phyloP scores from a whole-genome alignment of 2,888 invertebrate species.

The Girardia tigrina region DNA sequence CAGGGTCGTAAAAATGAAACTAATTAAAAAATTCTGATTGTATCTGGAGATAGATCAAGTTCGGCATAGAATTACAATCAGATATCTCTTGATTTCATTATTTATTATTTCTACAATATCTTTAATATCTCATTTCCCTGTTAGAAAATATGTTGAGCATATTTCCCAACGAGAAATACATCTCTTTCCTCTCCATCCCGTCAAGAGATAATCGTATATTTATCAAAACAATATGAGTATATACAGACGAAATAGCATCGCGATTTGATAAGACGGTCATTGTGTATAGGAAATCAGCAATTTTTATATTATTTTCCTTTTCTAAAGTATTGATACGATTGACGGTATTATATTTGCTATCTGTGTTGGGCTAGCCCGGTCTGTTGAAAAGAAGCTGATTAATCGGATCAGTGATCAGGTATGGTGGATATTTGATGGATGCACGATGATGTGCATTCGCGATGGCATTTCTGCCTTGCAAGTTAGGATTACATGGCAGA shows the following conservation, averaged over 20 bases:
- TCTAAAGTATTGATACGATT: background rate
- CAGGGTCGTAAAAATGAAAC: background rate
- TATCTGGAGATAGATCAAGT: slow-evolving; percentile 16
- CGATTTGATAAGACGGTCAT: slow-evolving; percentile 2
- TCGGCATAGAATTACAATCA: background rate
- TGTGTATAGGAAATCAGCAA: background rate
- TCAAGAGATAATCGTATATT: background rate
- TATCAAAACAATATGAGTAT: background rate
- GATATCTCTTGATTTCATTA: background rate
- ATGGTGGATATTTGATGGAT: slow-evolving; percentile 12
- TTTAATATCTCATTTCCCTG: slow-evolving; percentile 5
- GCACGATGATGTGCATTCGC: background rate
- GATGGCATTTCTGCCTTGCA: slow-evolving; percentile 10
- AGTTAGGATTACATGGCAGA: slow-evolving; percentile 9
- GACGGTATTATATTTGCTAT: background rate
- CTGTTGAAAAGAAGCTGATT: slow-evolving; percentile 13
- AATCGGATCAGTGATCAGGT: slow-evolving; percentile 19
- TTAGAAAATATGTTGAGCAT: background rate
- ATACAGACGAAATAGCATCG: background rate
- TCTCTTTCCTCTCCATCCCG: background rate
- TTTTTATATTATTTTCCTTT: background rate
- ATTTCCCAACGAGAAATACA: background rate
- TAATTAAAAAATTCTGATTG: slow-evolving; percentile 18
- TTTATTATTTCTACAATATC: slow-evolving; percentile 15
- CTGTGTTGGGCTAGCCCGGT: background rate